phyloP scores from a whole-genome alignment of 2,797 vertebrate genomes.

The Melanotaenia trifasciata region DNA sequence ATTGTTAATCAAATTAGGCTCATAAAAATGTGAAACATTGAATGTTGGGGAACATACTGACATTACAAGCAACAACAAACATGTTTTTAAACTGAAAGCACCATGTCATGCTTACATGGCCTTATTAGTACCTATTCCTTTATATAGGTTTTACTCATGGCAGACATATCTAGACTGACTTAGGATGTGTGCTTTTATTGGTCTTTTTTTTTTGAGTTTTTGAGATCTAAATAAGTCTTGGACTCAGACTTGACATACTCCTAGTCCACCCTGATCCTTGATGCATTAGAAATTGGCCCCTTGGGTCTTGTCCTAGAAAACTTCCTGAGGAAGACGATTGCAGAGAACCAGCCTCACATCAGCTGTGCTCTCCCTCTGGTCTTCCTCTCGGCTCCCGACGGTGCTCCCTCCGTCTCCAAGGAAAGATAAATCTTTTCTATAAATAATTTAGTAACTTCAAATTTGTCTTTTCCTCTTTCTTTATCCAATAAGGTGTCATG shows the following conservation, averaged over 20 bases:
- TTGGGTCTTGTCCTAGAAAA: constrained; percentile 70
- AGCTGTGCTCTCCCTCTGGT: constrained; percentile 49
- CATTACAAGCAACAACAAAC: neutral
- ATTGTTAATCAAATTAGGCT: neutral
- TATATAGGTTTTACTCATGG: constrained; percentile 3
- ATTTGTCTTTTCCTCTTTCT: constrained; percentile 78
- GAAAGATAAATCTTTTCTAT: constrained; percentile 77
- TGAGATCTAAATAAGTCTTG: constrained; percentile 58
- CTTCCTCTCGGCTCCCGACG: constrained; percentile 35
- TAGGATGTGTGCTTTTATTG: constrained; percentile 1
- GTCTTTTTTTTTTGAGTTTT: constrained; percentile 18
- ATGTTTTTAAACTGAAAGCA: constrained; percentile 7
- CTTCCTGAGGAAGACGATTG: constrained; percentile 55
- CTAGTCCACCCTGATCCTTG: constrained; percentile 52
- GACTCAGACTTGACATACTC: constrained; percentile 49
- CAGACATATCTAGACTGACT: constrained; percentile 20
- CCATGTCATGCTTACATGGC: neutral
- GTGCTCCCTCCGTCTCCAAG: constrained; percentile 42
- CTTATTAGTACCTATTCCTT: constrained; percentile 11
- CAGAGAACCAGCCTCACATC: constrained; percentile 44
- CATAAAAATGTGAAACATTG: neutral
- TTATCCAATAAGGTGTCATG: constrained; percentile 80
- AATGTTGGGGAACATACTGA: constrained; percentile 4
- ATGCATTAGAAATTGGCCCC: constrained; percentile 69
- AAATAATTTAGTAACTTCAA: constrained; percentile 82